Evolutionary conservation across 2,113 vertebrate species (phyloP).

Genomic region (Orcinus orca): DNA sequence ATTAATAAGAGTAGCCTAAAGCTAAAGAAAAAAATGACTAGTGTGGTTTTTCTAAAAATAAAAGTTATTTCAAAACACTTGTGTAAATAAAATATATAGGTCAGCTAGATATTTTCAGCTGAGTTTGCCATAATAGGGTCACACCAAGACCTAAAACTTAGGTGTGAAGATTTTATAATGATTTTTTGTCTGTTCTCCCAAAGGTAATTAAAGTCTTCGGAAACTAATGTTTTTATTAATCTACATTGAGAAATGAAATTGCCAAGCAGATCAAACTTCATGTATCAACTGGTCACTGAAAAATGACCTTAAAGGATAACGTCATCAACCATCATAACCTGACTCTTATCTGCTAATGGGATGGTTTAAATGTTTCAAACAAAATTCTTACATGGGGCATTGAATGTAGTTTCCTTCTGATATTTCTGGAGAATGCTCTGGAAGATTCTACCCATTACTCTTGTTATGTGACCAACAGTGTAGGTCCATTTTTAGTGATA

Average conservation of each 20-base stretch:
- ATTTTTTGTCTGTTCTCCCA: background rate
- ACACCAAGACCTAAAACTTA: background rate
- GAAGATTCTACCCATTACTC: background rate
- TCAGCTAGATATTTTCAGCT: conserved; percentile 18
- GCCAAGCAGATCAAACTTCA: background rate
- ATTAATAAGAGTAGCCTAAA: background rate
- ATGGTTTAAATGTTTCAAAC: background rate
- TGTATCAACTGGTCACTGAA: background rate
- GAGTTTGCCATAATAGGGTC: background rate
- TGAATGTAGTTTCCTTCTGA: background rate
- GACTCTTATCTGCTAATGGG: too few relatives aligned
- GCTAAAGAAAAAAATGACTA: background rate
- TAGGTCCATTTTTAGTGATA: background rate
- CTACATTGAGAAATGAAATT: background rate
- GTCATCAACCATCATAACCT: background rate
- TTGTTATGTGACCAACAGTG: background rate
- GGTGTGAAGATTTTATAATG: background rate
- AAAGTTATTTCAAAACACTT: background rate
- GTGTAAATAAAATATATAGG: background rate
- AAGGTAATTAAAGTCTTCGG: background rate
- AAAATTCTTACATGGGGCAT: background rate
- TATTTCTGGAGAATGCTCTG: background rate
- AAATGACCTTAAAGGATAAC: background rate
- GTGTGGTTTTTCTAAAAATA: background rate
- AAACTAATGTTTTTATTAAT: conserved; percentile 20